Evolutionary conservation across 2,113 vertebrate genomes (phyloP).

Genomic region (Variabilichromis moorii): DNA sequence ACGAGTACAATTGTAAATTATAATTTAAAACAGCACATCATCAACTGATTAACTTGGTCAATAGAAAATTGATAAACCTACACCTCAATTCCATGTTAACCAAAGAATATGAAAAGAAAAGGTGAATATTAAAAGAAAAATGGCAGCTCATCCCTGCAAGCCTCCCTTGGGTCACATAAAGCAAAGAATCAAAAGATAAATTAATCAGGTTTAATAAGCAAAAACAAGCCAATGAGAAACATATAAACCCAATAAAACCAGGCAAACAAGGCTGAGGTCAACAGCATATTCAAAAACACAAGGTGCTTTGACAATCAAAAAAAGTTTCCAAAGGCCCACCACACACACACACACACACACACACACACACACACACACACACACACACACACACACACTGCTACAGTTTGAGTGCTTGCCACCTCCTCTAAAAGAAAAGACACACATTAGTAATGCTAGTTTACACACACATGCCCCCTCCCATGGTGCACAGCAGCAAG

Average conservation of each 20-base stretch:
- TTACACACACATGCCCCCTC: background rate
- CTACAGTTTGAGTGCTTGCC: background rate
- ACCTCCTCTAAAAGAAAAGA: background rate
- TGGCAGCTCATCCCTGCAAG: background rate
- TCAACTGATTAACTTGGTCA: background rate
- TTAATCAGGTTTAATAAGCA: background rate
- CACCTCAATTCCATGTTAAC: background rate
- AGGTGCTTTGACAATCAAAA: background rate
- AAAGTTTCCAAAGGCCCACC: background rate
- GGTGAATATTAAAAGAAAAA: background rate
- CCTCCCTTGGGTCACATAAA: background rate
- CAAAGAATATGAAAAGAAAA: background rate
- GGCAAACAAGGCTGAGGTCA: background rate
- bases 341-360: background rate
- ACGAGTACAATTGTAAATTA: background rate
- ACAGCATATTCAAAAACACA: background rate
- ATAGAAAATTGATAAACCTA: background rate
- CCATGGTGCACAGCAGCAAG: background rate
- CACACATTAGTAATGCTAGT: background rate
- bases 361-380: background rate
- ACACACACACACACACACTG: background rate
- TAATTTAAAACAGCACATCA: background rate
- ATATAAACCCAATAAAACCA: background rate
- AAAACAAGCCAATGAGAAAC: background rate
- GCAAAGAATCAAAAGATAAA: background rate